phyloP scores from a whole-genome alignment of 2,113 vertebrate genomes.

The Trinectes maculatus region DNA sequence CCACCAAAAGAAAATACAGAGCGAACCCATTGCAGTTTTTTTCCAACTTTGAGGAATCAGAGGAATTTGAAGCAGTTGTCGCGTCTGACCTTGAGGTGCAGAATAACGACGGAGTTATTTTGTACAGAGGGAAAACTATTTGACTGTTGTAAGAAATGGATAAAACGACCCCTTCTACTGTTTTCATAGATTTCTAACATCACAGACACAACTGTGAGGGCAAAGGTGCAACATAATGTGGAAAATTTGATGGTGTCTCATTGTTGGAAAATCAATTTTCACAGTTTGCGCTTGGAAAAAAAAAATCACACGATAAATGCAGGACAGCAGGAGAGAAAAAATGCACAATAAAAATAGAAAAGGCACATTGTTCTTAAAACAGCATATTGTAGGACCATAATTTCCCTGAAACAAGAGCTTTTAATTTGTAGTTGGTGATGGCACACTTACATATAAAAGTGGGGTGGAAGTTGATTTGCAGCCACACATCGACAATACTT shows the following conservation, averaged over 20 bases:
- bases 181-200: conserved; percentile 51
- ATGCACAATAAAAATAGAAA: conserved; percentile 64
- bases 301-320: conserved; percentile 61
- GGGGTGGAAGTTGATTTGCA: conserved; percentile 66
- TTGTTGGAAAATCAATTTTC: conserved; percentile 71
- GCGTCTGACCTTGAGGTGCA: conserved; percentile 67
- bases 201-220: conserved; percentile 57
- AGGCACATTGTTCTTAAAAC: conserved; percentile 63
- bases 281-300: conserved; percentile 38
- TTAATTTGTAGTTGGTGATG: conserved; percentile 76
- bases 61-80: conserved; percentile 61
- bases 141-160: conserved; percentile 42
- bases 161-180: conserved; percentile 52
- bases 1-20: conserved; percentile 62
- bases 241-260: conserved; percentile 50
- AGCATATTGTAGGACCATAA: conserved; percentile 59
- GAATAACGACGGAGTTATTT: conserved; percentile 65
- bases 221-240: conserved; percentile 56
- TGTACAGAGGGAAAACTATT: conserved; percentile 47
- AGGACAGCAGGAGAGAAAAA: conserved; percentile 51
- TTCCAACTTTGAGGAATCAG: conserved; percentile 24
- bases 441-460: conserved; percentile 50
- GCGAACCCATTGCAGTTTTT: conserved; percentile 30
- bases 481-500: conserved; percentile 26
- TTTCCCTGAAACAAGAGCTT: conserved; percentile 73